Evolutionary conservation across 2,113 vertebrate genomes (phyloP), one percentile per base, ranked within the genome.

Genomic region (Morphnarchus princeps): DNA sequence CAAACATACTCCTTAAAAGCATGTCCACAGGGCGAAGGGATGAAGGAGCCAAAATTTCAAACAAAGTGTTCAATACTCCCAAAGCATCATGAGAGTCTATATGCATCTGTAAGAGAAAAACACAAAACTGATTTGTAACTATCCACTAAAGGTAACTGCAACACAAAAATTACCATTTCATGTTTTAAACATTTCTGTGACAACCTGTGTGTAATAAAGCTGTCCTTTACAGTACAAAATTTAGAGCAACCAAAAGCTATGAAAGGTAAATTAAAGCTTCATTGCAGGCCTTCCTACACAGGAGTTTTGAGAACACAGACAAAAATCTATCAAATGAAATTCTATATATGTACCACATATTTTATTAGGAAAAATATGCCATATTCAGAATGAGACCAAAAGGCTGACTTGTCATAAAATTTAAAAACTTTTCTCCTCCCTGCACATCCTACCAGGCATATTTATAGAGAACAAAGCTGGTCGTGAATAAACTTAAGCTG

Each of bases 1-100:
- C 98, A 57, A 99, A 99, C 99, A 99, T 99, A 67, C 99, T 99
- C 97, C 99, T 99, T 62, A 99, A 96, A 70, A 99, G 98, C 99
- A 99, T 99, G 97, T 99, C 99, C 40, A 99, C 99, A 2, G 99
- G 99, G 36, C 99, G 98, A 43, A 99, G 99, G 15, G 99, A 99
- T 25, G 99, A 99, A 26, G 99, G 99, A 13, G 99, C 99, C 96
- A 99, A 97, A 4, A 99, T 99, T 97, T 99, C 99, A 98, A 99
- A 99, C 15, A 99, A 95, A 6, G 99, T 99, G 90, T 99, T 99
- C 77, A 99, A 22, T 69, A 99, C 99, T 13, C 99, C 99, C 49
- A 99, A 93, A 7, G 99, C 99, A 97, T 99, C 99, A 1, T 99
- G 99, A 61, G 99, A 99, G 88, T 99, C 99, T 81, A 99, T 98